Base-by-base conservation (phyloP, 1,140 invertebrate genomes). In the Bombus picipes region DNA sequence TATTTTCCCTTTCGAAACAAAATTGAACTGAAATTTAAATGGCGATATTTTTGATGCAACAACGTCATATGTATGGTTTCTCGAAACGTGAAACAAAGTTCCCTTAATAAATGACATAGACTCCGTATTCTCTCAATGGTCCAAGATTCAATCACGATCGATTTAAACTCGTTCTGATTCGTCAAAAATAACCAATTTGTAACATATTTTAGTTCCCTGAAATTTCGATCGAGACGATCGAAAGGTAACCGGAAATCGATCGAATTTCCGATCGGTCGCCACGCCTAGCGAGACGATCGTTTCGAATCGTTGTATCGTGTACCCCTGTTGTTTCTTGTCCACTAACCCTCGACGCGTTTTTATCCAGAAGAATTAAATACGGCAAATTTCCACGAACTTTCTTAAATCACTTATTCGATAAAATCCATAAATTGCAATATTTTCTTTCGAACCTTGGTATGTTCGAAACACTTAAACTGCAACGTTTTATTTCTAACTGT, bases 221-320 rank as follows among this genome's bases (percentile, higher is more conserved):
- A 37, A 57, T 75, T 37, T 22, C 53, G 53, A 39, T 59, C n/a
- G 3, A 66, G 13, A 32, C 32, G 25, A 22, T 62, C 18, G 71
- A 3, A 74, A 53, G 62, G 72, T 32, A 34, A 83, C 34, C 62
- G 15, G 62, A 43, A 47, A 39, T 25, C 53, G 47, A 25, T 34
- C 74, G 34, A 57, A 9, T 59, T 37, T 76, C 53, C 15, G 43
- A 41, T 72, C 47, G 28, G 41, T 32, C n/a, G 41, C 72, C 28
- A 39, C 39, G 39, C 43, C 72, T 53, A 41, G 15, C 43, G 41
- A 74, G 72, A 83, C 73, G 74, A 77, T 83, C 81, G 15, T 83
- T 75, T 28, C 80, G 72, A 41, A 39, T 68, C 53, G 53, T 79
- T 72, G 76, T 85, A 37, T 43, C 41, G 83, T 85, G 59, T 65